Evolutionary conservation across 2,797 vertebrate species (phyloP), one percentile per base, ranked within the genome.

Genomic region (Columba guinea): DNA sequence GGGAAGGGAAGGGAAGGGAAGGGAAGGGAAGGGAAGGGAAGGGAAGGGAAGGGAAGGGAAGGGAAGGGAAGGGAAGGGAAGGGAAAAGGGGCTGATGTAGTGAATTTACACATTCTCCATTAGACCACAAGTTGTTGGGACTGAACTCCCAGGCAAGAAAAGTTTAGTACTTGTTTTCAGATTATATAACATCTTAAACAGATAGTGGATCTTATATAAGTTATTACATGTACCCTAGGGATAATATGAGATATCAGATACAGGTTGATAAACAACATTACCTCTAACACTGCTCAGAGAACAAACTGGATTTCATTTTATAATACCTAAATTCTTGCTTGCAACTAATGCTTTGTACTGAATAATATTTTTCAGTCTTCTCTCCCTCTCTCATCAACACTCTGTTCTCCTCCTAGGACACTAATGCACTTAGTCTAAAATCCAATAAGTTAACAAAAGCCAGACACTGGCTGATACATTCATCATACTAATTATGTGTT

Each of bases 401-500:
- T 21, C 67, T 77, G 51, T 84, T 93, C 86, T 91, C 16, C 35
- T 60, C 68, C 74, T 46, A 79, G 69, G 75, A 35, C 49, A 53
- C 7, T 80, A 85, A 87, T 30, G 28, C 51, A 68, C 17, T 78
- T 87, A 79, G 52, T 67, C 22, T 51, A 91, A 92, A 58, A 82
- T 81, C 88, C 48, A 88, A 49, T 48, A 32, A 83, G 70, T 75
- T 89, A 75, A 80, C 75, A 90, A 85, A 59, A 88, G 30, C 65
- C 11, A 94, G 37, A 46, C n/a, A 68, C 28, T 51, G 26, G 22
- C 19, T 90, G 60, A 79, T 71, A 78, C 44, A 90, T 91, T 82
- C 51, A 78, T 95, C 91, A 91, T 59, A 67, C 53, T 97, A 97
- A 98, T 97, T 97, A 97, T 62, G 21, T 64, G 79, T 39, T 83